Evolutionary conservation across 2,113 vertebrate species (phyloP).

Genomic region (Ceyx margarethae): DNA sequence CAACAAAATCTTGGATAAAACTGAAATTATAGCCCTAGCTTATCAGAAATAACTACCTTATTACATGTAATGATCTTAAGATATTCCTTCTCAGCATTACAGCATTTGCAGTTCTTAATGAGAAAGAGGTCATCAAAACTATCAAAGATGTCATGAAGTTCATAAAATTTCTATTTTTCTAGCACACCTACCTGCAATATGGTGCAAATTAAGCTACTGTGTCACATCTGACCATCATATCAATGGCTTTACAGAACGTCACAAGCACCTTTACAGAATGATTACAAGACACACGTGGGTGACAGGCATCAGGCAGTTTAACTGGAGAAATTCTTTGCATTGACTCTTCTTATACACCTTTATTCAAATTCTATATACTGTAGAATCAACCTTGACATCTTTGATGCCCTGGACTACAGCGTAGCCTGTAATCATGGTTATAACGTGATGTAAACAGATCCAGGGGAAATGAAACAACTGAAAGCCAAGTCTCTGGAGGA

Average conservation of each 20-base stretch:
- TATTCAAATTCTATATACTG: not conserved
- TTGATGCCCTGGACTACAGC: not conserved
- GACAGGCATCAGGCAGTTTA: not conserved
- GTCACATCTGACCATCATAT: not conserved
- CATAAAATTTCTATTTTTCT: not conserved
- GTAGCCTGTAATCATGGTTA: not conserved
- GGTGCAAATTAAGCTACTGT: not conserved
- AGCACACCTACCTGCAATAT: not conserved
- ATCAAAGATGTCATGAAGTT: not conserved
- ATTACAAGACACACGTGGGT: not conserved
- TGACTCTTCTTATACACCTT: not conserved
- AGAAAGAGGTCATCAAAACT: not conserved
- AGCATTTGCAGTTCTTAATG: not conserved
- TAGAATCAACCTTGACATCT: slow-evolving; percentile 4
- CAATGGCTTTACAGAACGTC: not conserved
- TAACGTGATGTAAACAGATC: not conserved
- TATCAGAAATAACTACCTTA: not conserved
- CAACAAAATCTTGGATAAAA: not conserved
- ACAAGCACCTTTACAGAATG: not conserved
- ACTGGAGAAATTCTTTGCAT: not conserved
- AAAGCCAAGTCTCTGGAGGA: not conserved
- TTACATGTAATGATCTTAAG: not conserved
- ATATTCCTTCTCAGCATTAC: not conserved
- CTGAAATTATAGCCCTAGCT: not conserved
- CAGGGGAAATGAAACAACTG: slow-evolving; percentile 9